These are phyloP conservation scores for Drosophila ochracea DNA, from an alignment of 2,888 invertebrate species.

Conservation along the genomic window DNA sequence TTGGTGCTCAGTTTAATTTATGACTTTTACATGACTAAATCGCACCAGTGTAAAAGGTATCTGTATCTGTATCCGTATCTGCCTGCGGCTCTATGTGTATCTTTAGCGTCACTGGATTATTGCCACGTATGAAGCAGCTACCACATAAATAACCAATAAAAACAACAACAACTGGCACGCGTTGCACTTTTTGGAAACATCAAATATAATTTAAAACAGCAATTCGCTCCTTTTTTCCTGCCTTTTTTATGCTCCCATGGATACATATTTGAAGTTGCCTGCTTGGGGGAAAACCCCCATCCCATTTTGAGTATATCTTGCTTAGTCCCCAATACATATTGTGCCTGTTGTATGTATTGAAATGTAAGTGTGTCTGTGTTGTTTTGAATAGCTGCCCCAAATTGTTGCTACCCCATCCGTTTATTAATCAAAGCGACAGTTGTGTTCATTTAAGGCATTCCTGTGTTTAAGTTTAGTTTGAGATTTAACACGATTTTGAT, in stretches of 20 bases:
- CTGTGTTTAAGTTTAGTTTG: neutral
- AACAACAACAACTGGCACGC: constrained; percentile 17
- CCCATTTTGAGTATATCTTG: constrained; percentile 2
- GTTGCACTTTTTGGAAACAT: constrained; percentile 22
- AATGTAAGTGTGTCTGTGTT: neutral
- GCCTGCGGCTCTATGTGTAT: constrained; percentile 9
- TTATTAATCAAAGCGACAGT: constrained; percentile 5
- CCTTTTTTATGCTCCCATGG: neutral
- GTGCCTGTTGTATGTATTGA: constrained; percentile 14
- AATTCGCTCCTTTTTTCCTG: constrained; percentile 18
- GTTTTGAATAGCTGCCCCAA: constrained; percentile 4
- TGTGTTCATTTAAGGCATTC: constrained; percentile 21
- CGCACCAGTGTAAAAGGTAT: constrained; percentile 31
- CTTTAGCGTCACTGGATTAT: constrained; percentile 55
- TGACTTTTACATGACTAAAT: constrained; percentile 55
- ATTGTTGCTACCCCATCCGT: constrained; percentile 7
- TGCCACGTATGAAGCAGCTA: constrained; percentile 14
- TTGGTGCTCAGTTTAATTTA: constrained; percentile 57
- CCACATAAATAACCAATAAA: constrained; percentile 46
- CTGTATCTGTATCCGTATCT: constrained; percentile 9
- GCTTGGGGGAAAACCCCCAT: constrained; percentile 1
- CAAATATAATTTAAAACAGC: constrained; percentile 2
- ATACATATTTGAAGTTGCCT: neutral
- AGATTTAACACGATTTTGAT: neutral
- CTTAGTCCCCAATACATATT: constrained; percentile 27